phyloP scores from a whole-genome alignment of 2,113 vertebrate species.

The Ancistrus triradiatus region DNA sequence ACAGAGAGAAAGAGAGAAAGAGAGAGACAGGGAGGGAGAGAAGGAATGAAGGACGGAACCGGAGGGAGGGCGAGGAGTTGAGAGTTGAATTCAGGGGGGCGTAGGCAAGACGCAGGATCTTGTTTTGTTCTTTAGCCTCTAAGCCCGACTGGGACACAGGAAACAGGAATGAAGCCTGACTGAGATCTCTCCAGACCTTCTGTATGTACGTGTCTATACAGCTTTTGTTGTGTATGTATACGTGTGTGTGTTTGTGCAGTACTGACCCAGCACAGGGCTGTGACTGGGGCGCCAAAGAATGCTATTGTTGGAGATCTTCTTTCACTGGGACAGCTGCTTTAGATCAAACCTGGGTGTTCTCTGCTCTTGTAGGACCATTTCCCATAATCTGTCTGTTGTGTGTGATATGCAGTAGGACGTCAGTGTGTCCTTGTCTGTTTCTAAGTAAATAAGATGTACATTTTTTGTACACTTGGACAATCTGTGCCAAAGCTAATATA shows the following conservation, averaged over 20 bases:
- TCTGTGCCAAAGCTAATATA: too few relatives aligned
- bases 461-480: too few relatives aligned
- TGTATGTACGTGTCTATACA: slow-evolving; percentile 18
- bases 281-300: slow-evolving; percentile 34
- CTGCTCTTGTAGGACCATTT: not conserved
- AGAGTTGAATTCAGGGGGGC: slow-evolving; percentile 5
- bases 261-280: slow-evolving; percentile 4
- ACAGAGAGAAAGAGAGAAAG: slow-evolving; percentile 30
- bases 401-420: too few relatives aligned
- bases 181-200: slow-evolving; percentile 25
- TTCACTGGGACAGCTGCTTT: slow-evolving; percentile 8
- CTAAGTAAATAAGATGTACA: too few relatives aligned
- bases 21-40: slow-evolving; percentile 1
- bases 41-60: slow-evolving; percentile 13
- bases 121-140: slow-evolving; percentile 29
- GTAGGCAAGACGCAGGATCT: slow-evolving; percentile 12
- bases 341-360: not conserved
- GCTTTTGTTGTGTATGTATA: slow-evolving; percentile 1
- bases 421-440: too few relatives aligned
- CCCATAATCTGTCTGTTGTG: too few relatives aligned
- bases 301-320: slow-evolving; percentile 31
- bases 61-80: slow-evolving; percentile 11
- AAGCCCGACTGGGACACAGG: slow-evolving; percentile 22
- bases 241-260: slow-evolving; percentile 12
- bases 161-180: slow-evolving; percentile 44